Conservation (phyloP, 2,797 vertebrate species). For the Darevskia nairensis region DNA sequence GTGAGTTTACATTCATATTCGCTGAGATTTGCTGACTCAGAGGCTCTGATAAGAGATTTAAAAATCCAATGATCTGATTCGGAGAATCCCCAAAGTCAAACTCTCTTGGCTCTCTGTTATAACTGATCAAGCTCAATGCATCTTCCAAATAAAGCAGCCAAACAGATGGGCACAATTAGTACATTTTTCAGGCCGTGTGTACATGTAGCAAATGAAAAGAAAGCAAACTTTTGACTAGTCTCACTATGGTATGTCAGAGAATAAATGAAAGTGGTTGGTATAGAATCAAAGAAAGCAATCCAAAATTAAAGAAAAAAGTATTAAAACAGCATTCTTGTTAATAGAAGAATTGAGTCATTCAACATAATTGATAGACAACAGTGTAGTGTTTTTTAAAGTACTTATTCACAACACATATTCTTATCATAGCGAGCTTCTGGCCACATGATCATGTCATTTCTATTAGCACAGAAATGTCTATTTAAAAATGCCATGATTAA, state of each 20-base stretch:
- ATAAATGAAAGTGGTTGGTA: neutral
- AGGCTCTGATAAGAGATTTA: neutral
- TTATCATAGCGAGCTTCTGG: neutral
- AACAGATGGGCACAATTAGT: conserved; percentile 6
- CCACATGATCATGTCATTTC: neutral
- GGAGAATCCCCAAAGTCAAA: neutral
- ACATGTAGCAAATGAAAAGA: conserved; percentile 2
- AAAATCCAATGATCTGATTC: neutral
- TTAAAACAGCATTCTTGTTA: neutral
- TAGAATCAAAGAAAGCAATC: neutral
- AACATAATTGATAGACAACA: neutral
- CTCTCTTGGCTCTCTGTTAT: neutral
- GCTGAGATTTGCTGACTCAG: neutral
- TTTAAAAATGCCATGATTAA: no score
- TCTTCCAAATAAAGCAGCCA: conserved; percentile 2
- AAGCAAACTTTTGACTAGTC: neutral
- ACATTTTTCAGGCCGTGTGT: conserved; percentile 3
- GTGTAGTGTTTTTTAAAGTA: neutral
- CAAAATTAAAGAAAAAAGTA: neutral
- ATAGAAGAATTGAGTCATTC: neutral
- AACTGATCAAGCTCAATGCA: neutral
- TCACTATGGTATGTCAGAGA: neutral
- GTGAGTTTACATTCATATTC: neutral
- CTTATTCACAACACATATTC: neutral
- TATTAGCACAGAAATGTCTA: no score